Evolutionary conservation across 2,113 vertebrate species (phyloP), one percentile per base, ranked within the genome.

Genomic region (Pollachius pollachius): DNA sequence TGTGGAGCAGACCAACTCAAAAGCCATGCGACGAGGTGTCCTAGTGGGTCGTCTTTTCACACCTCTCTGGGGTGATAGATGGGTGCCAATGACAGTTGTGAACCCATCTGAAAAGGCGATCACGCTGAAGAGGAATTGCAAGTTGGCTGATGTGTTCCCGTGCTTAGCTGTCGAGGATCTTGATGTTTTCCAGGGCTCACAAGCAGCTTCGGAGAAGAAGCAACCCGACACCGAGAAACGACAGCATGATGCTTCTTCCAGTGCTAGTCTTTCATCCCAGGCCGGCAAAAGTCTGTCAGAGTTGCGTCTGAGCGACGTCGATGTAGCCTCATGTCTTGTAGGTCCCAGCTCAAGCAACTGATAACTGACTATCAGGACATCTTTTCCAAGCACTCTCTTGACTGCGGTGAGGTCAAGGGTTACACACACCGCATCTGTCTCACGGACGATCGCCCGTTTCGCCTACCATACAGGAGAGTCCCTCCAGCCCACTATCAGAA

Each of bases 121-220:
- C 21, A 76, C 27, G 13, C 13, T 81, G 1, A 60, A 60, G 18
- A 60, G 58, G 18, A 60, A 60, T 18, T 19, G 16, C 17, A 60
- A 60, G 18, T 11, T 60, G 12, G 58, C 74, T n/a, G 67, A 81
- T 71, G 78, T 71, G 1, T 77, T 25, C 2, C 77, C 62, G 0
- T 80, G 70, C 56, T 12, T 73, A 8, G 60, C 78, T 0, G 11
- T 16, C 13, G 70, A 80, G n/a, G 67, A 76, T n/a, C 67, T 67
- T 21, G 17, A 60, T 15, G 23, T 67, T 18, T 72, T 64, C 12
- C 65, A 80, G 52, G 37, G 64, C 6, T 13, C 21, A 23, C 48
- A 59, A 11, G 21, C 15, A 2, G 62, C 23, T 15, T 11, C 62
- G 15, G 62, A 27, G 23, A 27, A 63, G 3, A 5, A 27, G 17